These are phyloP conservation scores for Colaptes auratus DNA, from an alignment of 2,113 vertebrate species.

Conservation along the genomic window DNA sequence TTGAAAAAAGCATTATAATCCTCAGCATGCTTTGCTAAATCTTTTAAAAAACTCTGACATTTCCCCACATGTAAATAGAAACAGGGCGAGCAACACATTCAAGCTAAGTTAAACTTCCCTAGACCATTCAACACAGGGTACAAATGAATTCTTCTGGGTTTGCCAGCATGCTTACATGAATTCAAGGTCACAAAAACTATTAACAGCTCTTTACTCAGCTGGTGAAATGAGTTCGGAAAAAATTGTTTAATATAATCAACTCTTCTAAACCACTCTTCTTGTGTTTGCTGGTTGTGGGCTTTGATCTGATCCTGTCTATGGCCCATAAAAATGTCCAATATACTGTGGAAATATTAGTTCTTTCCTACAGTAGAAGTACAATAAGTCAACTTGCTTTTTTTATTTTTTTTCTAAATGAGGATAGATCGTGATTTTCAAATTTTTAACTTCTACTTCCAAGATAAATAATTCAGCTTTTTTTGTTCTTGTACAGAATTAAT, in stretches of 20 bases:
- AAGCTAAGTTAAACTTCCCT: neutral
- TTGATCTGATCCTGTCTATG: neutral
- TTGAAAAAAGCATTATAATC: neutral
- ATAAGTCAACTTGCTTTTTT: too few relatives aligned
- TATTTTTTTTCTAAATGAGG: fast-evolving
- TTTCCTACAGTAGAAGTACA: too few relatives aligned
- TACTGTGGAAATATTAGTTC: neutral
- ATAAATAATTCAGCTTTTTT: neutral
- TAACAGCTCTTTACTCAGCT: neutral
- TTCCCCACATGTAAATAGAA: neutral
- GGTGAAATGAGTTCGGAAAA: neutral
- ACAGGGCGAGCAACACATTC: neutral
- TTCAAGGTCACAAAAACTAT: neutral
- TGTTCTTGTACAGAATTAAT: neutral
- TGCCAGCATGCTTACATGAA: neutral
- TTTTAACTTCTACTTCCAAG: neutral
- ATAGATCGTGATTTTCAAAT: neutral
- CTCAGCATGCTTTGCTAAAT: neutral
- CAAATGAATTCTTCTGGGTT: neutral
- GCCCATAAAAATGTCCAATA: neutral
- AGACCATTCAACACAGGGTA: neutral
- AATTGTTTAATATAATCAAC: neutral
- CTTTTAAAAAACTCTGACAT: neutral
- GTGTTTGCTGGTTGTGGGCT: neutral
- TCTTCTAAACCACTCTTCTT: neutral